Base-by-base conservation (phyloP, 2,888 invertebrate species). In the Trichopria drosophilae region DNA sequence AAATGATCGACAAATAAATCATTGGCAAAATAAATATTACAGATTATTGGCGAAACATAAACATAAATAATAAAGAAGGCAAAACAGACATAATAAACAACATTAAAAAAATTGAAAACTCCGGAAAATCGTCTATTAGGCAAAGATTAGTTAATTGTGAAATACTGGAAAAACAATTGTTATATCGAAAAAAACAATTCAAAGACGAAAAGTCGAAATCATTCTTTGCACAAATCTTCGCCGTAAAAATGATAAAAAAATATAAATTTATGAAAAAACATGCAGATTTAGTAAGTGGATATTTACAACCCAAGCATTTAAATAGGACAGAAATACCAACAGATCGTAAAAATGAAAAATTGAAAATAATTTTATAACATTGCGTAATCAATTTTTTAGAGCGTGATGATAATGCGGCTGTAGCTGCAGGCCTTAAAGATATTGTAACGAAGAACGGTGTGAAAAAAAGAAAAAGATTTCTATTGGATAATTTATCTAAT, bases 341-440 rank as follows among this genome's bases (percentile, higher is more conserved):
- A n/a, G n/a, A n/a, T n/a, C n/a, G n/a, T 35, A n/a, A n/a, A n/a
- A n/a, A n/a, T n/a, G n/a, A n/a, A n/a, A n/a, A n/a, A n/a, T n/a
- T n/a, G n/a, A n/a, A n/a, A n/a, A n/a, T n/a, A n/a, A n/a, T n/a
- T n/a, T n/a, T n/a, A n/a, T n/a, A n/a, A n/a, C n/a, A 31, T 13
- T 36, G 36, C 18, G 22, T 49, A 6, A 6, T 29, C 36, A 20
- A 42, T 2, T 49, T 49, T 36, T 29, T 49, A 16, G 23, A 16
- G 24, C 41, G 42, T 13, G 42, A 49, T 10, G 49, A 49, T 16
- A 49, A 49, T 29, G 35, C 42, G n/a, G 49, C 49, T 9, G 29
- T 23, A 12, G 37, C 49, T 19, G 37, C 50, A 24, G 50, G 50
- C 9, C 24, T 23, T 12, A 51, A 51, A 9, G 50, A 51, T 34